Conservation (phyloP, 2,797 vertebrate genomes). For the Acanthurus tractus region DNA sequence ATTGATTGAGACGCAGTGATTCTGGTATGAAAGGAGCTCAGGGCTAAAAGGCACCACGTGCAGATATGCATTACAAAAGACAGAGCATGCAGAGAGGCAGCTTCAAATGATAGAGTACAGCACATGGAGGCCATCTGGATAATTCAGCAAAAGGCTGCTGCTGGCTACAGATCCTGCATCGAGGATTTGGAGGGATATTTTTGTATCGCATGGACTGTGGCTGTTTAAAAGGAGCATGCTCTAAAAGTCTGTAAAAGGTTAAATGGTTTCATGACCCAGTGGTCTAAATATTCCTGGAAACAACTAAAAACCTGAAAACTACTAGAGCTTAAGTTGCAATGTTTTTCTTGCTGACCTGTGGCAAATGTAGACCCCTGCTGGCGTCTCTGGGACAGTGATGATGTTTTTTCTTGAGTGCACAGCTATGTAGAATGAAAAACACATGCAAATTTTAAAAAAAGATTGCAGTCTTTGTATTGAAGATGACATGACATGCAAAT, state of each 20-base stretch:
- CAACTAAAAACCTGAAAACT: not conserved
- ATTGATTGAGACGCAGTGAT: conserved; percentile 74
- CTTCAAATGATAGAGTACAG: conserved; percentile 70
- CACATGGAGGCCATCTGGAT: conserved; percentile 80
- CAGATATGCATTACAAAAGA: conserved; percentile 78
- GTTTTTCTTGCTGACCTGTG: not conserved
- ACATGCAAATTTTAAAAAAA: conserved; percentile 20
- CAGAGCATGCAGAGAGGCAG: conserved; percentile 55
- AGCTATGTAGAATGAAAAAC: not conserved
- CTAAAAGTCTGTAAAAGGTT: not conserved
- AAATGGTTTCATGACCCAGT: not conserved
- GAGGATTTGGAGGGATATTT: not conserved
- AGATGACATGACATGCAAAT: conserved; percentile 20
- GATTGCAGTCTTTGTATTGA: conserved; percentile 3
- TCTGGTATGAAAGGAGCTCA: conserved; percentile 59
- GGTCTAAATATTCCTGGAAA: not conserved
- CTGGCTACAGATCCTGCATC: conserved; percentile 11
- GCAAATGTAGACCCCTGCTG: conserved; percentile 20
- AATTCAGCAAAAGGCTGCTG: conserved; percentile 42
- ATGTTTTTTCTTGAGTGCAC: no score
- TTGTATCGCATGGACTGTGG: not conserved
- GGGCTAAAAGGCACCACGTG: conserved; percentile 68
- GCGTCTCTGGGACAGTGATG: conserved; percentile 10
- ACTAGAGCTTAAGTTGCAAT: not conserved
- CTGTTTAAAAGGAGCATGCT: not conserved